Base-by-base conservation (phyloP, 2,888 invertebrate genomes). In the Polylopha cassiicola region DNA sequence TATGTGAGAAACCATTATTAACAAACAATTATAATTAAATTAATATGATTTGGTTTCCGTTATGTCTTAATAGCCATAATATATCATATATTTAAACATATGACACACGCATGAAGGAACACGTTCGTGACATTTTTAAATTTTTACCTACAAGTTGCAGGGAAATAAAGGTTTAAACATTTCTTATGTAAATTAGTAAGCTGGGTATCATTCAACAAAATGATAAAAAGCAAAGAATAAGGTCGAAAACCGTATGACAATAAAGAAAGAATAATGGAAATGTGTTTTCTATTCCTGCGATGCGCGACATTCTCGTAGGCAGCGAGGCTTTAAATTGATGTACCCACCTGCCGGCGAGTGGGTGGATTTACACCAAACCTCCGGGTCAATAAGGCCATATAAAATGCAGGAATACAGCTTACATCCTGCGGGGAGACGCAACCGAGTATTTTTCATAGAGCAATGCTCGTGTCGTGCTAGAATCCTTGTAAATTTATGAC, bases 401-500 rank as follows among this genome's bases (percentile, higher is more conserved):
- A 43, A 39, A 42, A 43, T 47, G 32, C 34, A 46, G 34, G 41
- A 30, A 41, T 36, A 30, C 34, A 16, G 44, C 52, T 49, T 46
- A 51, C 51, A 51, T 54, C 49, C 45, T 50, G 51, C 48, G 53
- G 64, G 58, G 66, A 63, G 63, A 61, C 60, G 65, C 57, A 59
- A 61, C 61, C 61, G 63, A 65, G 68, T 73, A 82, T 79, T 79
- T 81, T 80, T 79, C 78, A 75, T 65, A 65, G 69, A 67, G 72
- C 74, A 70, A 69, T 73, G 68, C 65, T 65, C 51, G 65, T 73
- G 82, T 82, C 81, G 67, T 55, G 59, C 61, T 58, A 59, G 68
- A 73, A 82, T 81, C 81, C 81, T 70, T 61, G 65, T 53, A 78
- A 78, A 82, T 84, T 84, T 84, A 84, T 80, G 70, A 70, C 73